Evolutionary conservation across 2,797 vertebrate species (phyloP).

Genomic region (Lepus oiostolus): DNA sequence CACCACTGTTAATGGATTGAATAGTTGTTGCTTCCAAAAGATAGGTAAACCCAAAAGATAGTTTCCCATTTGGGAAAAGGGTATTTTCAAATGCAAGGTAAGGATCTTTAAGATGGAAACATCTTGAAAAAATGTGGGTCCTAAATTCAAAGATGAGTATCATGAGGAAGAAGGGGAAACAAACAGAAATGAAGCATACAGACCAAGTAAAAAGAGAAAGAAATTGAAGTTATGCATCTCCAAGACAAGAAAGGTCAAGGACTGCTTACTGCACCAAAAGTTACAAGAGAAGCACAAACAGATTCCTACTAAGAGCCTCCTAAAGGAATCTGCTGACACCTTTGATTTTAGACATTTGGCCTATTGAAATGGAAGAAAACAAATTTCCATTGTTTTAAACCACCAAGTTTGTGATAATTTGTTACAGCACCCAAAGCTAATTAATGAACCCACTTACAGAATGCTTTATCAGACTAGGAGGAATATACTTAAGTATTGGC

Average conservation of each 20-base stretch:
- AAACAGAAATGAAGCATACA: conserved; percentile 12
- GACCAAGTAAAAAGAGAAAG: background rate
- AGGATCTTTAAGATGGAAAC: background rate
- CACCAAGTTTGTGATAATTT: background rate
- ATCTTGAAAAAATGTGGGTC: background rate
- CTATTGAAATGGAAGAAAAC: background rate
- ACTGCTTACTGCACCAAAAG: background rate
- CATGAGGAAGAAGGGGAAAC: background rate
- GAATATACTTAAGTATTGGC: background rate
- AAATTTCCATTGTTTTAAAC: conserved; percentile 1
- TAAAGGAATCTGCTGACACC: background rate
- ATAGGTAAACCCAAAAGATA: background rate
- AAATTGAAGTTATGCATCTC: background rate
- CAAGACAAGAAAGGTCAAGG: background rate
- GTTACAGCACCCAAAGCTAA: conserved; percentile 10
- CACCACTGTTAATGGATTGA: background rate
- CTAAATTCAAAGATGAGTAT: background rate
- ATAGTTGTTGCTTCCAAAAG: background rate
- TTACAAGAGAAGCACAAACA: background rate
- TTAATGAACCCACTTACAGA: background rate
- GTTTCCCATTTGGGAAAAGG: background rate
- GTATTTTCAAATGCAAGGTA: background rate
- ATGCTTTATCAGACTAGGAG: background rate
- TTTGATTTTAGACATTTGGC: conserved; percentile 19
- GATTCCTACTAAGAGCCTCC: background rate